A percentile compares a stretch with the other conserved stretches of the same genome.
These are phyloP conservation scores for Ceratosolen fusciceps DNA, from an alignment of 1,140 invertebrate species.

Conservation along the genomic window DNA sequence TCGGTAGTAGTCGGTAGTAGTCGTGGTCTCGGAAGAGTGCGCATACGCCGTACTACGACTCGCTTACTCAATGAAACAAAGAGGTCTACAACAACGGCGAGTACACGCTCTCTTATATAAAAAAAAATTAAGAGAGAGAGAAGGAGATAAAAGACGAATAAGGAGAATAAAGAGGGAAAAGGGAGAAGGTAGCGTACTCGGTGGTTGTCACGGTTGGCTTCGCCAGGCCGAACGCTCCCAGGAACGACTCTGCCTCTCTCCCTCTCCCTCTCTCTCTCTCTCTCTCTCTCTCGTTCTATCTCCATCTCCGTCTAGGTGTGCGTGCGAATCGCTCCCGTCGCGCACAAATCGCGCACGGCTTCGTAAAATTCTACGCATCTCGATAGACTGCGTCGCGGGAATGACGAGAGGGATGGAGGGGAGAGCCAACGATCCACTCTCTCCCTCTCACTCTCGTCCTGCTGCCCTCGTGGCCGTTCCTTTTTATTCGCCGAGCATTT, in stretches of 20 bases:
- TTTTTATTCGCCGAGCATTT: conserved; percentile 3
- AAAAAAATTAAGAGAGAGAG: conserved; percentile 7
- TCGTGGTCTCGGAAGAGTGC: conserved; percentile 43
- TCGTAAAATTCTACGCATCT: neutral
- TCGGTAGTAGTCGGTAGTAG: neutral
- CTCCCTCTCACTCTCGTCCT: neutral
- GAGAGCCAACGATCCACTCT: neutral
- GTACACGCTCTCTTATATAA: neutral
- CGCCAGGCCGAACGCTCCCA: neutral
- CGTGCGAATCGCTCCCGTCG: neutral
- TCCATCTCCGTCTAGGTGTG: neutral
- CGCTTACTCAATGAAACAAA: conserved; percentile 38
- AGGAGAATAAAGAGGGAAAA: too few relatives aligned
- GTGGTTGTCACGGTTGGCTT: conserved; percentile 3
- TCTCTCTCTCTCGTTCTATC: neutral
- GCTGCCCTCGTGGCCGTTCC: neutral
- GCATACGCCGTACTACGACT: conserved; percentile 13
- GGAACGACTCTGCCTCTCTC: neutral
- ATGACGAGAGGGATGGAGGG: neutral
- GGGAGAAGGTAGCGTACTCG: conserved; percentile 17
- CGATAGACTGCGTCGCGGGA: conserved; percentile 6
- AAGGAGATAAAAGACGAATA: neutral
- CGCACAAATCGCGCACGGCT: neutral
- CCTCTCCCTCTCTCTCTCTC: conserved; percentile 10
- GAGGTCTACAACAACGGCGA: neutral